phyloP scores from a whole-genome alignment of 2,113 vertebrate genomes.

The Oryzias woworae region DNA sequence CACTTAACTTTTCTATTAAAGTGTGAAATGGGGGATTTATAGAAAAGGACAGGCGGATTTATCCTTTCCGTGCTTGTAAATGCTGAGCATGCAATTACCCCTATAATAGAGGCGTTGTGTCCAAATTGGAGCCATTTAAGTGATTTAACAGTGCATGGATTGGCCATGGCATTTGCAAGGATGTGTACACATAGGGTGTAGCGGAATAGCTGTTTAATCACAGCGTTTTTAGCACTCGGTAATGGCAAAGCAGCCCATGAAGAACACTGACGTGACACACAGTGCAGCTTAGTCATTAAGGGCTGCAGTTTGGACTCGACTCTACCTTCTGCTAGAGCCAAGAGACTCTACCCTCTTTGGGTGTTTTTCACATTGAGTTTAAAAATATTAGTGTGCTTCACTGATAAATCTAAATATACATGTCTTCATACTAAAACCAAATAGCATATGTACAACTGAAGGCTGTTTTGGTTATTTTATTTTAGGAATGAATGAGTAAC shows the following conservation, averaged over 20 bases:
- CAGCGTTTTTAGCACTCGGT: conserved; percentile 74
- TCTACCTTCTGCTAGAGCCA: conserved; percentile 4
- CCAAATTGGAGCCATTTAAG: conserved; percentile 85
- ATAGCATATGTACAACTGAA: too few species aligned
- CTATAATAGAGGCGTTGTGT: conserved; percentile 83
- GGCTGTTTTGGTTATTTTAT: too few species aligned
- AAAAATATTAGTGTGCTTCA: conserved; percentile 22
- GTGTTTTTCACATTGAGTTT: conserved; percentile 26
- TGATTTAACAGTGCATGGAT: conserved; percentile 84
- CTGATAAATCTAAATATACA: neutral
- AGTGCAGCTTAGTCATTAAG: conserved; percentile 69
- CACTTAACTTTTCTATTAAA: conserved; percentile 78
- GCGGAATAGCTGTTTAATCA: conserved; percentile 80
- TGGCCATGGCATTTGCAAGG: conserved; percentile 82
- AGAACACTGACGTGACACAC: conserved; percentile 61
- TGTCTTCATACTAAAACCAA: too few species aligned
- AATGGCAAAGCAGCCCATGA: conserved; percentile 66
- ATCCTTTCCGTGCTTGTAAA: conserved; percentile 82
- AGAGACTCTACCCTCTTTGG: conserved; percentile 5
- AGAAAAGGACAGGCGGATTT: conserved; percentile 81
- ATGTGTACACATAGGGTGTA: conserved; percentile 80
- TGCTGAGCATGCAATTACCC: conserved; percentile 84
- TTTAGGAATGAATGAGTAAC: too few species aligned
- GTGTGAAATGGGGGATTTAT: conserved; percentile 77
- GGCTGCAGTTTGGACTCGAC: conserved; percentile 29